phyloP scores from a whole-genome alignment of 2,888 invertebrate genomes.

The Tenthredo livida region DNA sequence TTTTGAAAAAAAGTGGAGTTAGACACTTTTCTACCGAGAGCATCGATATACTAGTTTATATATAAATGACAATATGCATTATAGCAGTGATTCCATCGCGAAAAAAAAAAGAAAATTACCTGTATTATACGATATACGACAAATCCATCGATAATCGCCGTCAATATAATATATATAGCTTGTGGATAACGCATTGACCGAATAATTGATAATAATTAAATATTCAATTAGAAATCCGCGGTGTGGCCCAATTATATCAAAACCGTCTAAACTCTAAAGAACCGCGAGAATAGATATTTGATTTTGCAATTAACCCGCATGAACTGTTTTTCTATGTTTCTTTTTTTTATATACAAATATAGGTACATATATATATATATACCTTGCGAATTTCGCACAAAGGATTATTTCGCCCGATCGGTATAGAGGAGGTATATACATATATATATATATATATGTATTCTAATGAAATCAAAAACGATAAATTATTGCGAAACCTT shows the following conservation, averaged over 20 bases:
- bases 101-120: not conserved
- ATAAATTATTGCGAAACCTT: constrained; percentile 13
- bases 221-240: not conserved
- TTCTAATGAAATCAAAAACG: constrained; percentile 9
- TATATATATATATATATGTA: not conserved
- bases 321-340: not conserved
- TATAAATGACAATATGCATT: not conserved
- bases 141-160: not conserved
- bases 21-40: no score
- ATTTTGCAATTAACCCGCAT: not conserved
- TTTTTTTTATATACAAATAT: not conserved
- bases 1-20: no score
- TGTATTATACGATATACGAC: no score
- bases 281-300: not conserved
- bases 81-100: not conserved
- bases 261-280: not conserved
- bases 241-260: not conserved
- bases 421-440: not conserved
- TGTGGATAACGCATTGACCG: not conserved
- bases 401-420: not conserved
- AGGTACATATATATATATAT: no score
- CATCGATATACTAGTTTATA: no score
- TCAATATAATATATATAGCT: not conserved
- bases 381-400: not conserved
- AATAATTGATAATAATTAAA: not conserved